Base-by-base conservation (phyloP, 2,888 invertebrate species). In the Athrips mouffetella region DNA sequence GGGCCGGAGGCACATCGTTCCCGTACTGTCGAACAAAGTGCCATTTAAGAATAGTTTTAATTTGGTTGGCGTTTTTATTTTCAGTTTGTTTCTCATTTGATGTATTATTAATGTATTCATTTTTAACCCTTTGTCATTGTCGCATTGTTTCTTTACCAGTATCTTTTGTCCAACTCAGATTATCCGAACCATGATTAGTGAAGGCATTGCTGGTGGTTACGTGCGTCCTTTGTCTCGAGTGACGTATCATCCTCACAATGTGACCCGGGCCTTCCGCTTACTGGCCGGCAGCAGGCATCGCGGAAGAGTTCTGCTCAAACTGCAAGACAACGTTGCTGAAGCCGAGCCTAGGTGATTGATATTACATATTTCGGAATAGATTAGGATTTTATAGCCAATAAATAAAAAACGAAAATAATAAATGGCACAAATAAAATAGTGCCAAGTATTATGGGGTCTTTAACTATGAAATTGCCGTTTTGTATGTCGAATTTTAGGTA, bases 141-240 rank as follows among this genome's bases (percentile, higher is more conserved):
- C n/a, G n/a, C n/a, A n/a, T n/a, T n/a, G n/a, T n/a, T n/a, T n/a
- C n/a, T n/a, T n/a, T n/a, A n/a, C n/a, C n/a, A n/a, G n/a, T n/a
- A n/a, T 5, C 18, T 18, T 18, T 35, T 35, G 16, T n/a, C 20
- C 40, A 1, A 10, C 11, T 1, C 52, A 77, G 80, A 50, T 21
- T 7, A 25, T 80, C 1, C 75, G 73, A 16, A 3, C 44, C 1
- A 27, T 75, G 50, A 35, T 82, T 13, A 62, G 61, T 21, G 74
- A 76, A 2, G 81, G 81, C 2, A 79, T 83, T 1, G 49, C 60
- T 0, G 53, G 55, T 0, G 81, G 82, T 0, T 72, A 62, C 51
- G 78, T 83, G 25, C 66, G 76, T 0, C 81, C 81, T 0, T 55
- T 83, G 40, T 60, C 78, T 1, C 69, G 73, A 16, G 68, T 75